Evolutionary conservation across 2,888 invertebrate species (phyloP), one percentile per base, ranked within the genome.

Genomic region (Habrosyne pyritoides): DNA sequence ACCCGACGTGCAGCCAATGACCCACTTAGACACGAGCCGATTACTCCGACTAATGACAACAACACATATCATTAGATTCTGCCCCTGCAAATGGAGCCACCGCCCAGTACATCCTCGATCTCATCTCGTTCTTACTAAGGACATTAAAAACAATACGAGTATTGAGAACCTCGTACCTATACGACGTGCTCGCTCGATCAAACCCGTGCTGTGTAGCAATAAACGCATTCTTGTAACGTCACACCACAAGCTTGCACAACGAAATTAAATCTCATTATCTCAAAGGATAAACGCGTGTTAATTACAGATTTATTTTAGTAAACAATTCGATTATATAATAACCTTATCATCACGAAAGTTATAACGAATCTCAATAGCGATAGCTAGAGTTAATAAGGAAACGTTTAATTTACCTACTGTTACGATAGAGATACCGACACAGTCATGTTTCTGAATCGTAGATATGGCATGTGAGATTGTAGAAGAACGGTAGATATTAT

Each of bases 1-100:
- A 91, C 68, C 51, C 75, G 81, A 88, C 87, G 87, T 89, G 87
- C 86, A 89, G 87, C 84, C 89, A 89, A 88, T 89, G 90, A 86
- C 89, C 88, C 73, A 89, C 85, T 84, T 89, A 79, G 63, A 33
- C 66, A 70, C 65, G 72, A 74, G 74, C 64, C 75, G 69, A 79
- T 79, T 77, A 77, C 81, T 82, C 71, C 65, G 75, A 66, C 78
- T 83, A 79, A 83, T 80, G 74, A 83, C 79, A 83, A 84, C 71
- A 75, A 75, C 73, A 77, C n/a, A 79, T 79, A 79, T 63, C 64
- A 68, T 62, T 64, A 67, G 54, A 52, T 30, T 55, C 61, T 50
- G 47, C 56, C 52, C 64, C 63, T 64, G 59, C 63, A 63, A 62
- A 4, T 2, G 2, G 36, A 14, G 18, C 7, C 42, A 42, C 12